A percentile compares a stretch with the other conserved stretches of the same genome.
These are phyloP conservation scores for Netelia fuscicornis DNA, from an alignment of 2,888 invertebrate species.

Conservation along the genomic window DNA sequence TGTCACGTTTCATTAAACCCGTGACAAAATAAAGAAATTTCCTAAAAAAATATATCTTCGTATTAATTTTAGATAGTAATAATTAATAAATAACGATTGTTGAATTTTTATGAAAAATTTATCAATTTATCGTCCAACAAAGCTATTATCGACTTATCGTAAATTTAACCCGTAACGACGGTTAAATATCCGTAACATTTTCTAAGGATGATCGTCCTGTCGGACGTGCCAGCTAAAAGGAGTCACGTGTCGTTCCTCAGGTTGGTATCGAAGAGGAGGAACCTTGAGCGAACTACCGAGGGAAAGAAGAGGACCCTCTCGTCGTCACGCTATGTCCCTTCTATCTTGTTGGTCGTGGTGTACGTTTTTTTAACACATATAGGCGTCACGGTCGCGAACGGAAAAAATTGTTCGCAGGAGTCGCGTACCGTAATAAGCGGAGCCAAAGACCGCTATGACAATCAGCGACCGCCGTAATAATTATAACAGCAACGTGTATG, in stretches of 20 bases:
- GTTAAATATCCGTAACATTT: not conserved
- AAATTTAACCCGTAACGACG: not conserved
- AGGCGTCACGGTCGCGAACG: slow-evolving; percentile 82
- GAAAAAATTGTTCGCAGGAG: slow-evolving; percentile 79
- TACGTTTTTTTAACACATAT: slow-evolving; percentile 67
- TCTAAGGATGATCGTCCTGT: not conserved
- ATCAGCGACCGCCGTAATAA: slow-evolving; percentile 80
- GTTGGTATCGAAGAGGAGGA: slow-evolving; percentile 19
- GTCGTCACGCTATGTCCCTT: slow-evolving; percentile 63
- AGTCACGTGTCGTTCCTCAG: slow-evolving; percentile 21
- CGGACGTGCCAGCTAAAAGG: not conserved
- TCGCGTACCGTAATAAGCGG: slow-evolving; percentile 81
- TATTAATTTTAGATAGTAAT: too few species aligned
- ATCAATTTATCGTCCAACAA: too few species aligned
- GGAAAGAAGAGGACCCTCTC: slow-evolving; percentile 39
- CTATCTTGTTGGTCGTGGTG: not conserved
- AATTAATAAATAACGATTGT: too few species aligned
- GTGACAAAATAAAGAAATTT: too few species aligned
- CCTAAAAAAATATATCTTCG: too few species aligned
- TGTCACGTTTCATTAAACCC: too few species aligned
- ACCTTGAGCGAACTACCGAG: not conserved
- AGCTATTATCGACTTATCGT: too few species aligned
- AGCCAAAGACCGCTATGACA: slow-evolving; percentile 83
- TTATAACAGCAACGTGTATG: slow-evolving; percentile 70
- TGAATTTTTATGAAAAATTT: too few species aligned